Conservation (phyloP, 2,113 vertebrate genomes). For the Channa maculata region DNA sequence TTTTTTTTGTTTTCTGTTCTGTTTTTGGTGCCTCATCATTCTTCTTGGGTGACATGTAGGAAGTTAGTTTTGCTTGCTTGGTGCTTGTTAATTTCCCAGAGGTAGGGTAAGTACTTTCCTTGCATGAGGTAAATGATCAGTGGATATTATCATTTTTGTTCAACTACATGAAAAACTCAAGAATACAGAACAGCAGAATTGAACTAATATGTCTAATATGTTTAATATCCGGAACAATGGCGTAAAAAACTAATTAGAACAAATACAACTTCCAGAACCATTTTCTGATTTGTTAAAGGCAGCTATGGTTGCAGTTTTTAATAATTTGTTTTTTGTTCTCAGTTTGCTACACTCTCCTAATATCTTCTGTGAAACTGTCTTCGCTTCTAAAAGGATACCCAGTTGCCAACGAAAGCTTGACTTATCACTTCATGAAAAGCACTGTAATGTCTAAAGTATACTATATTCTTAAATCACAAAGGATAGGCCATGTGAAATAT, state of each 20-base stretch:
- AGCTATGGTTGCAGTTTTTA: no score
- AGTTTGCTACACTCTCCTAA: no score
- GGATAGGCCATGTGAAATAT: neutral
- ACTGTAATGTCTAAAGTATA: no score
- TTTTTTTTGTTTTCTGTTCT: conserved; percentile 42
- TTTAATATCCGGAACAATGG: neutral
- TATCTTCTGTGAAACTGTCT: no score
- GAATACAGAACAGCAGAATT: neutral
- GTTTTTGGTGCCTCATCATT: conserved; percentile 40
- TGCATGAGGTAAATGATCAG: conserved; percentile 30
- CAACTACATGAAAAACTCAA: neutral
- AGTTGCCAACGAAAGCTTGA: no score
- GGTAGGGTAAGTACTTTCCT: conserved; percentile 31
- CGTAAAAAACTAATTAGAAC: neutral
- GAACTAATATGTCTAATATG: conserved; percentile 8
- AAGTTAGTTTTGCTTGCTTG: conserved; percentile 37
- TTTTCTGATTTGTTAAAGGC: no score
- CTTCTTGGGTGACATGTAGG: conserved; percentile 35
- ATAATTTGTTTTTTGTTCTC: no score
- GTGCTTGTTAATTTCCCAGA: conserved; percentile 57
- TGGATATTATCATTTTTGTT: conserved; percentile 31
- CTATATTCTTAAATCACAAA: neutral
- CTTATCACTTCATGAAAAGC: no score
- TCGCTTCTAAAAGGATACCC: no score
- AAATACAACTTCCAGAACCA: neutral